Conservation (phyloP, 2,888 invertebrate genomes). For the Oscheius onirici region DNA sequence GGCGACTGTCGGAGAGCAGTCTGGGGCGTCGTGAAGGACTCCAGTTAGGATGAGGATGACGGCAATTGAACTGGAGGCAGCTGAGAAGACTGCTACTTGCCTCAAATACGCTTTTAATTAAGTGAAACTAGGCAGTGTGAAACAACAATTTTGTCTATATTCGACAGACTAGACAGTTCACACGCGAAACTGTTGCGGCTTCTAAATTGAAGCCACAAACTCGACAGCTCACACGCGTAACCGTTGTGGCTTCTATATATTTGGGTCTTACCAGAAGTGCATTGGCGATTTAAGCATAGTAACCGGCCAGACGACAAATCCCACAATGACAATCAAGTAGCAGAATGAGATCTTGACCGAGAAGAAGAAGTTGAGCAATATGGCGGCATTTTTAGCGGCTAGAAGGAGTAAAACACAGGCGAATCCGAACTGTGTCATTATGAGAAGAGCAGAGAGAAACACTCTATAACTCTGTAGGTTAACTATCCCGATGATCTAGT, state of each 20-base stretch:
- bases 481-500: no score
- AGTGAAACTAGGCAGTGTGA: neutral
- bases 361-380: conserved; percentile 51
- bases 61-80: conserved; percentile 44
- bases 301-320: conserved; percentile 45
- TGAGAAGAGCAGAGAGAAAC: conserved; percentile 43
- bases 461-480: neutral
- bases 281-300: conserved; percentile 53
- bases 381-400: conserved; percentile 49
- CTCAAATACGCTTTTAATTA: neutral
- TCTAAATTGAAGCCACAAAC: no score
- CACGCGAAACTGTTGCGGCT: no score
- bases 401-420: conserved; percentile 45
- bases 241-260: neutral
- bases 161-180: no score
- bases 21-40: conserved; percentile 43
- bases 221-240: neutral
- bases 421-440: conserved; percentile 50
- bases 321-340: conserved; percentile 48
- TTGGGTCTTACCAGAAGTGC: conserved; percentile 43
- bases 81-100: conserved; percentile 51
- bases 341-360: conserved; percentile 43
- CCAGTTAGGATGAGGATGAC: conserved; percentile 44
- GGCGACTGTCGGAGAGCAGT: conserved; percentile 39
- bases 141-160: no score